phyloP scores from a whole-genome alignment of 2,113 vertebrate genomes.

The Peromyscus leucopus region DNA sequence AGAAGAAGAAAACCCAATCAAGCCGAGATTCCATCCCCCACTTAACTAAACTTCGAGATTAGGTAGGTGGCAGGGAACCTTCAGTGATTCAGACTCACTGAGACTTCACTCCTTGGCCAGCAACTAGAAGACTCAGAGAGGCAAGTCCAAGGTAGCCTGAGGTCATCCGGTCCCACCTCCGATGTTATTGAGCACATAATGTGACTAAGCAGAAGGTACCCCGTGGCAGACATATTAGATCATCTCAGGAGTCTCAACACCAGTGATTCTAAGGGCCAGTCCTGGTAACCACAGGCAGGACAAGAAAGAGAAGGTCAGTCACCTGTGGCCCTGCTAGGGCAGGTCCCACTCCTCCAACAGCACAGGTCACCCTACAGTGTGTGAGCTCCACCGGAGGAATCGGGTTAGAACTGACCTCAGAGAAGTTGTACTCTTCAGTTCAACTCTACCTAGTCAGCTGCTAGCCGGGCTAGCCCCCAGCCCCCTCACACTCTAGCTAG shows the following conservation, averaged over 20 bases:
- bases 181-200: not conserved
- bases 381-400: not conserved
- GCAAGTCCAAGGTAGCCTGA: not conserved
- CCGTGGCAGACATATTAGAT: not conserved
- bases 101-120: not conserved
- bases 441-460: not conserved
- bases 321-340: not conserved
- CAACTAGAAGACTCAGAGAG: not conserved
- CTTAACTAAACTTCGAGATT: not conserved
- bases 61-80: not conserved
- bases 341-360: not conserved
- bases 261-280: not conserved
- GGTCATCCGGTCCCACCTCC: slow-evolving; percentile 42
- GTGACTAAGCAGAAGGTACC: slow-evolving; percentile 1
- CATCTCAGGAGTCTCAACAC: not conserved
- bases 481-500: not conserved
- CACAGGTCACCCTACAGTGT: not conserved
- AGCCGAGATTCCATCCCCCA: not conserved
- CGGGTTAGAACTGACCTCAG: too few species aligned
- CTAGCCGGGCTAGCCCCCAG: not conserved
- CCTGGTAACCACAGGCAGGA: not conserved
- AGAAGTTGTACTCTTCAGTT: not conserved
- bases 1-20: not conserved
- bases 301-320: not conserved
- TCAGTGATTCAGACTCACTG: not conserved